A percentile compares a stretch with the other conserved stretches of the same genome.
Conservation (phyloP, 2,113 vertebrate species). For the Pionites leucogaster region DNA sequence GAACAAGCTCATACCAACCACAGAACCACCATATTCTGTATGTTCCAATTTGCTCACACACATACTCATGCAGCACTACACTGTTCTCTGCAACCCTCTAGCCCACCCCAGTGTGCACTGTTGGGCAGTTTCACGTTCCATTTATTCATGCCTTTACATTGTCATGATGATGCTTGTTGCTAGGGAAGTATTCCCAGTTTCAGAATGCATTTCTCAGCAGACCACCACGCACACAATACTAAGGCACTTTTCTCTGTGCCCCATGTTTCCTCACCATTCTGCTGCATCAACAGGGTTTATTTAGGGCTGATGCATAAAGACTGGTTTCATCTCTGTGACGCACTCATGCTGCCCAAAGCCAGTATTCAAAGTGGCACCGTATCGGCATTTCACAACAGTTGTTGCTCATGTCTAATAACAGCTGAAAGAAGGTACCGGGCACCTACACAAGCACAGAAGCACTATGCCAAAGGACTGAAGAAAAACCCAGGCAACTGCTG, state of each 20-base stretch:
- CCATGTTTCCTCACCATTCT: accelerated
- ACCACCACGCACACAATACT: accelerated
- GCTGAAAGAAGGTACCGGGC: accelerated
- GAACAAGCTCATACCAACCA: not conserved
- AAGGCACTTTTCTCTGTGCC: not conserved
- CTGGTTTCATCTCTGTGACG: too few species aligned
- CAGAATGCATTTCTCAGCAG: accelerated
- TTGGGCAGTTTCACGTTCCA: accelerated
- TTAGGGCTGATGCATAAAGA: not conserved
- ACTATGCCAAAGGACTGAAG: not conserved
- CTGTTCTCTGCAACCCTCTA: not conserved
- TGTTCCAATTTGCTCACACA: not conserved
- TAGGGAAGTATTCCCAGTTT: accelerated
- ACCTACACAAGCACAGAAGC: not conserved
- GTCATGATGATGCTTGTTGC: not conserved
- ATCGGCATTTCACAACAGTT: not conserved
- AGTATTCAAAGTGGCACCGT: accelerated
- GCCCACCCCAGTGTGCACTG: accelerated
- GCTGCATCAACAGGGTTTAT: accelerated
- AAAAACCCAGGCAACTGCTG: not conserved
- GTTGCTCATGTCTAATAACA: accelerated
- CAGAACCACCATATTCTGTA: not conserved
- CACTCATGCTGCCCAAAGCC: accelerated
- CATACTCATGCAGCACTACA: not conserved
- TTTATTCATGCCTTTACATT: accelerated